Evolutionary conservation across 2,797 vertebrate genomes (phyloP).

Genomic region (Pseudochromis fuscus): DNA sequence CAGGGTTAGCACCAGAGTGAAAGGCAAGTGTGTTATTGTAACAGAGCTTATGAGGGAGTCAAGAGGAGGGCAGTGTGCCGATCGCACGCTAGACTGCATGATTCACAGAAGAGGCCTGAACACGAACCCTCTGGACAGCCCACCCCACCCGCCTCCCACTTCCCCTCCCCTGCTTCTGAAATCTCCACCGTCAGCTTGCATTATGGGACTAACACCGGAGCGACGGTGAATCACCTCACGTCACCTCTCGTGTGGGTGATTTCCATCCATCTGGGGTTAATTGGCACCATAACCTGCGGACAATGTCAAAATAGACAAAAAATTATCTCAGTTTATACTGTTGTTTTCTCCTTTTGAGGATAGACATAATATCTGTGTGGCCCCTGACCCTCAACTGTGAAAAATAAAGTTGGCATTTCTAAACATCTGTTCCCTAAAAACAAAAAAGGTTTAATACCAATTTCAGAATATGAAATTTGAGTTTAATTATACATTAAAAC

Average conservation of each 20-base stretch:
- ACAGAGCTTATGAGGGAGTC: constrained; percentile 83
- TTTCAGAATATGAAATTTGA: background rate
- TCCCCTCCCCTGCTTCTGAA: constrained; percentile 56
- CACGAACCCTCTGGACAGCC: constrained; percentile 49
- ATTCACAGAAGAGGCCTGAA: constrained; percentile 71
- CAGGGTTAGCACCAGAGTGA: constrained; percentile 70
- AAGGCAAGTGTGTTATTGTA: constrained; percentile 84
- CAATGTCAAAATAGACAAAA: constrained; percentile 28
- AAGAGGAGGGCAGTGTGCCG: constrained; percentile 83
- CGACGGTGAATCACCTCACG: constrained; percentile 64
- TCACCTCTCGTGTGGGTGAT: constrained; percentile 52
- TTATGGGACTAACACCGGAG: constrained; percentile 53
- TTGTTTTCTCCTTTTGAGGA: constrained; percentile 3
- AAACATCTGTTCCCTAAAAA: background rate
- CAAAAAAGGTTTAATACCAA: background rate
- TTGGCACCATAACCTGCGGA: constrained; percentile 29
- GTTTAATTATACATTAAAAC: no score
- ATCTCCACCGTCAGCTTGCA: constrained; percentile 54
- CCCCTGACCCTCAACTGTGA: constrained; percentile 6
- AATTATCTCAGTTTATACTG: constrained; percentile 5
- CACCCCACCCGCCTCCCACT: constrained; percentile 1
- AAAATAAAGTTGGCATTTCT: background rate
- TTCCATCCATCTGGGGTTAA: constrained; percentile 59
- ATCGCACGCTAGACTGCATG: constrained; percentile 81
- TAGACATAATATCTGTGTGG: constrained; percentile 43